A percentile compares a stretch with the other conserved stretches of the same genome.
These are phyloP conservation scores for Tinea pellionella DNA, from an alignment of 2,888 invertebrate species.

Conservation along the genomic window DNA sequence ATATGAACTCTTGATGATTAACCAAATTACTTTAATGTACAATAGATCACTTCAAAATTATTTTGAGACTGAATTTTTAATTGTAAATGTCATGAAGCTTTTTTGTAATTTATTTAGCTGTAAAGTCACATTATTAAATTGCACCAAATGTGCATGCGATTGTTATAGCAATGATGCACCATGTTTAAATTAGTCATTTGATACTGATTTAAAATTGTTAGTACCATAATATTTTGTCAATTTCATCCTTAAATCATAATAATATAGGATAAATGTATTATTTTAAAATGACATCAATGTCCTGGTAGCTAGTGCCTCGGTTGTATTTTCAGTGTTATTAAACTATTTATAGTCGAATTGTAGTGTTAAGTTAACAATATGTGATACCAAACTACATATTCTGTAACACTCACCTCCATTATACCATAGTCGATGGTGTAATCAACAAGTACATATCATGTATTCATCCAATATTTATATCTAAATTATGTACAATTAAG, in stretches of 20 bases:
- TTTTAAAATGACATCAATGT: background rate
- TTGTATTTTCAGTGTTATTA: background rate
- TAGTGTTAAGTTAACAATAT: background rate
- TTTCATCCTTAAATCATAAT: too few species aligned
- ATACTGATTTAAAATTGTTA: too few species aligned
- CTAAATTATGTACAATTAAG: conserved; percentile 34
- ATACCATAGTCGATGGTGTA: background rate
- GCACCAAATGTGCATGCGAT: too few species aligned
- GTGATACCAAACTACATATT: conserved; percentile 5
- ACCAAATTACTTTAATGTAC: background rate
- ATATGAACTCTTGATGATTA: background rate
- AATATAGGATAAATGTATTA: background rate
- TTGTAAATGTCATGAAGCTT: background rate
- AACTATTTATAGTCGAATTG: conserved; percentile 7
- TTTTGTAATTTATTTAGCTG: background rate
- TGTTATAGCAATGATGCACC: too few species aligned
- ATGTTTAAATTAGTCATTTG: too few species aligned
- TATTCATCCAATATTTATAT: conserved; percentile 1
- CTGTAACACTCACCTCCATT: background rate
- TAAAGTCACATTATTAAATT: background rate
- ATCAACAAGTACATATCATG: background rate
- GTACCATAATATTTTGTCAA: too few species aligned
- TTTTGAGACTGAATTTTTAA: background rate
- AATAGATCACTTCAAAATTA: background rate
- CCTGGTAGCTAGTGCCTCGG: background rate